Evolutionary conservation across 2,888 invertebrate species (phyloP), one percentile per base, ranked within the genome.

Genomic region (Celastrina argiolus): DNA sequence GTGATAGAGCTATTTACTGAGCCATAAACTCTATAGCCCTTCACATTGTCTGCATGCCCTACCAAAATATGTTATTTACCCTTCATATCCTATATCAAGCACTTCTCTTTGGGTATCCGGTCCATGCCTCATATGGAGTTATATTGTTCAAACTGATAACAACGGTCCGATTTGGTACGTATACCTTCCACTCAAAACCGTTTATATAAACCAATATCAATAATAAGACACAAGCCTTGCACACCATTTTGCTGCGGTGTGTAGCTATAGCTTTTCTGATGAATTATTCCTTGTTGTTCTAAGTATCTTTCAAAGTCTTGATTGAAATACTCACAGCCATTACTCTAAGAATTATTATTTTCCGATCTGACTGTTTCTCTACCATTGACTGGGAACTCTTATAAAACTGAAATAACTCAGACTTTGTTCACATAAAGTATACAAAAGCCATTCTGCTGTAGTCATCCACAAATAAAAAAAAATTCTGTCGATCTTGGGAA

Each of bases 81-180:
- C 39, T 71, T 71, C 41, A 22, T 70, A 36, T 70, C 70, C 69
- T 69, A 70, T 42, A 71, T 70, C 1, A 31, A 28, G 8, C 71
- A 39, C 42, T 66, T 69, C 56, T 66, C 66, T 58, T 70, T 73
- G 0, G 69, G 68, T 2, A 71, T 26, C 56, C 26, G 2, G 22
- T 28, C 14, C 56, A 56, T 10, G 16, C 14, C 26, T 56, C 26
- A 26, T 56, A 56, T 26, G 14, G 22, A 26, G 5, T 56, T 14
- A 26, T 56, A 26, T n/a, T n/a, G n/a, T 26, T 26, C 12, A 26
- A 28, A 14, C 56, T 26, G 56, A 8, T 10, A 14, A 2, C 8
- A 56, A n/a, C 4, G 12, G 12, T 12, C 56, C 10, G 16, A 26
- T 56, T 5, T 14, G 5, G 56, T 56, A 56, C 26, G 26, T 22